Conservation (phyloP, 2,113 vertebrate species). For the Mesitornis unicolor region DNA sequence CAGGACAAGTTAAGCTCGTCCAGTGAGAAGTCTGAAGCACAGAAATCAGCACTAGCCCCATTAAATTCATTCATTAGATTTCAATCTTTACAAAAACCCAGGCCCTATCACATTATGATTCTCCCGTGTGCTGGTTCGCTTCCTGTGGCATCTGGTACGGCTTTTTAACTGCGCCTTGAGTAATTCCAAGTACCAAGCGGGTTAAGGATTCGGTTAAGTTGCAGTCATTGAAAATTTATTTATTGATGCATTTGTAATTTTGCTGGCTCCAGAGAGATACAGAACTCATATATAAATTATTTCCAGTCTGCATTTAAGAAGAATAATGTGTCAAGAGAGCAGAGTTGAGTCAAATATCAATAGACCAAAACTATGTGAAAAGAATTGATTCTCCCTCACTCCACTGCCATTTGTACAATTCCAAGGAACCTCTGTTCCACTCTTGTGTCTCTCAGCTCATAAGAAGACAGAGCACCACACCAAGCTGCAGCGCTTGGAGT, state of each 20-base stretch:
- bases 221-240: neutral
- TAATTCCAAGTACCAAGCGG: neutral
- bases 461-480: neutral
- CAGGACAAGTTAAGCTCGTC: neutral
- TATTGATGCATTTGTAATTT: neutral
- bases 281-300: neutral
- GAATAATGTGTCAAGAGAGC: neutral
- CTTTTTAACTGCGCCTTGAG: neutral
- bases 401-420: neutral
- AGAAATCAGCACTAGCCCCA: too few relatives aligned
- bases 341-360: neutral
- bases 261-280: neutral
- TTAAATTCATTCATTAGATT: too few relatives aligned
- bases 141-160: neutral
- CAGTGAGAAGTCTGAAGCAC: too few relatives aligned
- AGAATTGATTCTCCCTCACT: too few relatives aligned
- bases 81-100: neutral
- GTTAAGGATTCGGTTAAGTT: neutral
- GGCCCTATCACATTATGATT: accelerated
- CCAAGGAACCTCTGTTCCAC: neutral
- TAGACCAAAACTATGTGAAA: neutral
- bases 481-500: neutral
- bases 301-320: neutral
- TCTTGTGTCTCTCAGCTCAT: neutral
- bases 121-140: accelerated